A percentile compares a stretch with the other conserved stretches of the same genome.
phyloP scores from a whole-genome alignment of 2,888 invertebrate genomes.

The Agriopis aurantiaria region DNA sequence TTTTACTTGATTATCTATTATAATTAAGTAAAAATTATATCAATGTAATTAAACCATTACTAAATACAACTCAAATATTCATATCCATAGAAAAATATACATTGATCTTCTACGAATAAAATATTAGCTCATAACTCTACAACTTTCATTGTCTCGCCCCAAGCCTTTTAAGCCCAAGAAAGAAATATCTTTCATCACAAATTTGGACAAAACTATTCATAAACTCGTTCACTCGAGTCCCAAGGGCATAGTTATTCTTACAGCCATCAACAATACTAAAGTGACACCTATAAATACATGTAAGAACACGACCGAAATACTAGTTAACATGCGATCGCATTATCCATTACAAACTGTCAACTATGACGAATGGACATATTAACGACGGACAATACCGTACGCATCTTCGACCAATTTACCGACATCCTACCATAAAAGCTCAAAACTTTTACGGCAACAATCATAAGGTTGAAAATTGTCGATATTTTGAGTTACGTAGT shows the following conservation, averaged over 20 bases:
- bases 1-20: too few relatives aligned
- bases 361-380: constrained; percentile 76
- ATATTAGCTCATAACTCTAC: constrained; percentile 5
- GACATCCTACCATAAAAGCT: not conserved
- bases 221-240: constrained; percentile 40
- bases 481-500: constrained; percentile 15
- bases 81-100: not conserved
- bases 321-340: constrained; percentile 66
- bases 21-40: too few relatives aligned
- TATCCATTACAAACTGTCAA: constrained; percentile 77
- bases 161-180: constrained; percentile 18
- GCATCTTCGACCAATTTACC: constrained; percentile 36
- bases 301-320: constrained; percentile 46
- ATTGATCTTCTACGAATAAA: not conserved
- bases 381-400: constrained; percentile 66
- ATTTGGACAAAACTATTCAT: constrained; percentile 40
- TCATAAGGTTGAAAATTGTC: constrained; percentile 47
- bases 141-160: constrained; percentile 28
- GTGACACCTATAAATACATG: constrained; percentile 47
- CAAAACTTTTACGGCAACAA: constrained; percentile 5
- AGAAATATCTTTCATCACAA: constrained; percentile 29
- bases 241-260: constrained; percentile 38
- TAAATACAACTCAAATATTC: not conserved
- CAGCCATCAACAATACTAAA: constrained; percentile 43
- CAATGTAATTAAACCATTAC: not conserved